phyloP scores from a whole-genome alignment of 2,113 vertebrate genomes.

The Laticauda laticaudata region DNA sequence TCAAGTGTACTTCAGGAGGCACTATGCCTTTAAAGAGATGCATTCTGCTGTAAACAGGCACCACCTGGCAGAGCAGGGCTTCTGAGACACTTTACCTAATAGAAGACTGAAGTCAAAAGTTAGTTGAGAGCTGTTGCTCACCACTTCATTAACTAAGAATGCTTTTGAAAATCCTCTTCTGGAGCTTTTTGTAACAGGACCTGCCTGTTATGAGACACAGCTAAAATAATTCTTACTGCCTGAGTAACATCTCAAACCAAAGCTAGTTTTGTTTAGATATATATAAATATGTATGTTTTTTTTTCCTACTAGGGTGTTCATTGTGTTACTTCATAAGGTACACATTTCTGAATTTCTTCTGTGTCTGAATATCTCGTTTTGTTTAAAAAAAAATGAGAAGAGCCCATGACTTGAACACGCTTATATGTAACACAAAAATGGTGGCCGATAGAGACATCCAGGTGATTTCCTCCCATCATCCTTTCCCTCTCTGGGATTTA shows the following conservation, averaged over 20 bases:
- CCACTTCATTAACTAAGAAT: conserved; percentile 68
- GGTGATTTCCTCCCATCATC: too few relatives aligned
- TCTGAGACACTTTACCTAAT: conserved; percentile 10
- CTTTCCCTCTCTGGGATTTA: background rate
- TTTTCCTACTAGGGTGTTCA: background rate
- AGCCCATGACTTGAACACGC: background rate
- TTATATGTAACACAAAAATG: background rate
- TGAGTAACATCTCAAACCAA: background rate
- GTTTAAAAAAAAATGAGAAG: background rate
- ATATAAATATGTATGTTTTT: background rate
- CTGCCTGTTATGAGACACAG: background rate
- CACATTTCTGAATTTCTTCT: background rate
- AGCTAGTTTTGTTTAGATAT: background rate
- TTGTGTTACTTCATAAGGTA: background rate
- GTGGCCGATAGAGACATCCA: background rate
- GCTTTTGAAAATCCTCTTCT: conserved; percentile 66
- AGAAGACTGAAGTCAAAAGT: conserved; percentile 9
- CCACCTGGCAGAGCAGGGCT: background rate
- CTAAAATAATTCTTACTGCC: background rate
- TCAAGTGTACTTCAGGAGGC: background rate
- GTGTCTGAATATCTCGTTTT: background rate
- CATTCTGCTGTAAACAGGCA: background rate
- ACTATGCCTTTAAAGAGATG: background rate
- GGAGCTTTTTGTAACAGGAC: background rate
- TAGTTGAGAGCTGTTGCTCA: conserved; percentile 67